Evolutionary conservation across 1,140 invertebrate species (phyloP).

Genomic region (Oppia nitens): DNA sequence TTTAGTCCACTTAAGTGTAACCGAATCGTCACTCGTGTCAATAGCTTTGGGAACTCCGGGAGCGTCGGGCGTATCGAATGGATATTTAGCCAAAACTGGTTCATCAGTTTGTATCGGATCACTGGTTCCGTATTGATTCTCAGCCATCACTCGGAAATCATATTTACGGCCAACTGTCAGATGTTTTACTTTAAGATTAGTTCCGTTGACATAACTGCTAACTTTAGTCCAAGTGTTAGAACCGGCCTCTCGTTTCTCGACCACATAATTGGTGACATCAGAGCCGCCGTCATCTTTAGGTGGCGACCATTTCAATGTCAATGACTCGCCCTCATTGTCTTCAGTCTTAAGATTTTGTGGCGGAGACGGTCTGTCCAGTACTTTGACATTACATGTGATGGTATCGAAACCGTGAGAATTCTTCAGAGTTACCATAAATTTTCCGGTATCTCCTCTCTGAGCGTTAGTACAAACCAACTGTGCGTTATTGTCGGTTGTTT

Average conservation of each 20-base stretch:
- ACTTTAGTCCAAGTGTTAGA: conserved; percentile 67
- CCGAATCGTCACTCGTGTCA: conserved; percentile 77
- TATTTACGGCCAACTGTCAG: conserved; percentile 75
- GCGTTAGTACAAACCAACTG: conserved; percentile 79
- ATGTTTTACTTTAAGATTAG: conserved; percentile 74
- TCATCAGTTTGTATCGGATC: conserved; percentile 73
- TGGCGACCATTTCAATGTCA: conserved; percentile 79
- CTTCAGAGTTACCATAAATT: conserved; percentile 76
- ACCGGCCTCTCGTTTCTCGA: conserved; percentile 79
- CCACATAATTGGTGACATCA: conserved; percentile 83
- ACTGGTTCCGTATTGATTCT: conserved; percentile 88
- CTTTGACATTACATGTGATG: conserved; percentile 78
- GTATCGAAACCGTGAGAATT: conserved; percentile 90
- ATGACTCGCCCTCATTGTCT: conserved; percentile 82
- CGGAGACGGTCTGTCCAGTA: conserved; percentile 65
- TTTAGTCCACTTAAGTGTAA: conserved; percentile 80
- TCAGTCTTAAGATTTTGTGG: conserved; percentile 73
- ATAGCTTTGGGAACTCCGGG: conserved; percentile 68
- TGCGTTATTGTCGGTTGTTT: conserved; percentile 62
- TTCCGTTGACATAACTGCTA: conserved; percentile 74
- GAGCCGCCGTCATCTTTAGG: conserved; percentile 84
- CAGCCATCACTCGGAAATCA: conserved; percentile 93
- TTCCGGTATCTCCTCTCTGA: conserved; percentile 71
- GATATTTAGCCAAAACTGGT: conserved; percentile 80
- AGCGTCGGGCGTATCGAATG: conserved; percentile 77